Evolutionary conservation across 2,113 vertebrate genomes (phyloP).

Genomic region (Miniopterus natalensis): DNA sequence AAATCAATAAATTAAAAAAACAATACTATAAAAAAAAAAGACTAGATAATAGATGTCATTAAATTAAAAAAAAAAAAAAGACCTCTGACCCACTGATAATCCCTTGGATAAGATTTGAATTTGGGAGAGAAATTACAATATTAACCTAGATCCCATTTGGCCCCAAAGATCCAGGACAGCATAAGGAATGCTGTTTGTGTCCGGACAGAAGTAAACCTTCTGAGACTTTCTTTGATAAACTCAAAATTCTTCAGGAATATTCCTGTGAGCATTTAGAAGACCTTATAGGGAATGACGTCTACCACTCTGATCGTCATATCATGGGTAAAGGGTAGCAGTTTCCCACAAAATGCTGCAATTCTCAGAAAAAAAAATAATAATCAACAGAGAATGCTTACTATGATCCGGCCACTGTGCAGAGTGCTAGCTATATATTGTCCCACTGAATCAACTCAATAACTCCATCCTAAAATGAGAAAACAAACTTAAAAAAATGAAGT

Average conservation of each 20-base stretch:
- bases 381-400: not conserved
- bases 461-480: not conserved
- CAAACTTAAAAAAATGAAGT: not conserved
- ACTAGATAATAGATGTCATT: not conserved
- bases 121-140: not conserved
- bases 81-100: not conserved
- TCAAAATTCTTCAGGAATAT: conserved; percentile 19
- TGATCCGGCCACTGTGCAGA: not conserved
- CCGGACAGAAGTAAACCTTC: not conserved
- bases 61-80: not conserved
- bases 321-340: not conserved
- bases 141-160: not conserved
- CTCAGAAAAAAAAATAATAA: not conserved
- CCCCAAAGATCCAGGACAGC: not conserved
- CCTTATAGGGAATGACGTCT: not conserved
- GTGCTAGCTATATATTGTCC: not conserved
- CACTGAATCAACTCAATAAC: not conserved
- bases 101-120: not conserved
- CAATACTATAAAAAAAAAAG: not conserved
- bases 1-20: not conserved
- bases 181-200: not conserved
- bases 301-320: not conserved
- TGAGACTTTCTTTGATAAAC: not conserved
- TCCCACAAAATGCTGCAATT: conserved; percentile 18
- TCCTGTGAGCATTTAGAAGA: not conserved